Conservation (phyloP, 1,140 invertebrate genomes). For the Cydia amplana region DNA sequence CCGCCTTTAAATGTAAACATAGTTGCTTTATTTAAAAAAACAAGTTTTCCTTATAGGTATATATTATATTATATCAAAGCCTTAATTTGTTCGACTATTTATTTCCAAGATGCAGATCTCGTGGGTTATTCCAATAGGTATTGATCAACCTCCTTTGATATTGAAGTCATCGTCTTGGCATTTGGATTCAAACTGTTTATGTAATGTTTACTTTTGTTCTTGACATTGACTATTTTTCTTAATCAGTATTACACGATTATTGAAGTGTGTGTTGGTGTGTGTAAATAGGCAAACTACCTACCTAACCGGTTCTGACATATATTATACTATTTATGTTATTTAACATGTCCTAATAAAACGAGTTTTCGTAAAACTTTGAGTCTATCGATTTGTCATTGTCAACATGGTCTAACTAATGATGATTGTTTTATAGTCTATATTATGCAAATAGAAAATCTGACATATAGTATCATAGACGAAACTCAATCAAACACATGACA, state of each 20-base stretch:
- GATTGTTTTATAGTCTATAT: background rate
- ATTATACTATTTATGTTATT: conserved; percentile 9
- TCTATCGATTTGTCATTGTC: background rate
- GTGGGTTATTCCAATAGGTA: background rate
- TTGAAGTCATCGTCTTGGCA: background rate
- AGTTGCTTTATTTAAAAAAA: too few relatives aligned
- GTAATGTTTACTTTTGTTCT: conserved; percentile 28
- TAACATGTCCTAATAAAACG: background rate
- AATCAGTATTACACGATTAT: conserved; percentile 9
- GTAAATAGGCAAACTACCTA: background rate
- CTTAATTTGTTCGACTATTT: too few relatives aligned
- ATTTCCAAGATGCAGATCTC: too few relatives aligned
- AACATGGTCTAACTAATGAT: background rate
- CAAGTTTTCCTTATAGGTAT: too few relatives aligned
- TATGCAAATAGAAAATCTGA: too few relatives aligned
- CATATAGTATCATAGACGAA: background rate
- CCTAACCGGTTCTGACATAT: background rate
- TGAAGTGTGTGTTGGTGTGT: conserved; percentile 7
- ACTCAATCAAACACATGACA: background rate
- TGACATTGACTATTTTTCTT: conserved; percentile 25
- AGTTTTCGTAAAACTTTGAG: background rate
- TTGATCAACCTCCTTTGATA: background rate
- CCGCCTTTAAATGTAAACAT: too few relatives aligned
- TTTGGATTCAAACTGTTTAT: conserved; percentile 11
- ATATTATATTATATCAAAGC: too few relatives aligned